Evolutionary conservation across 1,140 invertebrate species (phyloP), one percentile per base, ranked within the genome.

Genomic region (Drosophila varians): DNA sequence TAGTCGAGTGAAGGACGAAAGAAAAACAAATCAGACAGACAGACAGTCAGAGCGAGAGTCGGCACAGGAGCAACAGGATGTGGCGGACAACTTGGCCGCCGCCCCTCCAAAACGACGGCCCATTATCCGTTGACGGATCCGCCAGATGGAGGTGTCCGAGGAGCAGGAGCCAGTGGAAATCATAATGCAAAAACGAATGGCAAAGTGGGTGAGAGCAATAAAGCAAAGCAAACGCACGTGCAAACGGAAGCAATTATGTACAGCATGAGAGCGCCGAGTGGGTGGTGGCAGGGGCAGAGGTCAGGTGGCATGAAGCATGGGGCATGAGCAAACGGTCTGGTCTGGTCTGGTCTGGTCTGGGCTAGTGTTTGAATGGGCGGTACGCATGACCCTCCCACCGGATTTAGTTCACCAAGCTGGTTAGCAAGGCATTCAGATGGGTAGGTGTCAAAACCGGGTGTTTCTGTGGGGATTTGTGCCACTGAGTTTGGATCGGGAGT

Each of bases 231-330:
- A 87, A 80, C 78, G 82, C 62, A 87, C 82, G 82, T 87, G 82
- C 82, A 82, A 87, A 69, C 82, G 82, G 82, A 74, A 82, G 82
- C 82, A 82, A 82, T 82, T 82, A 87, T 87, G 70, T 87, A 87
- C 82, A 87, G 82, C 77, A 71, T 56, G 72, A 56, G 62, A 38
- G 53, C 36, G 38, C 55, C 42, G 40, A 36, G 25, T 4, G 54
- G 18, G 5, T 12, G n/a, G n/a, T n/a, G 53, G 18, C 16, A 28
- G 47, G 18, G 21, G 28, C 45, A 28, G 49, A 49, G 14, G 34
- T 28, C 49, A 40, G 46, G 25, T 43, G 38, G 55, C 36, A 38
- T 38, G 36, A 36, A 58, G 65, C 14, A 47, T 36, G 26, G 34
- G 46, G 55, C 36, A 38, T 38, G 18, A 31, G 18, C 28, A 31